phyloP scores from a whole-genome alignment of 2,888 invertebrate genomes.

The Lacanobia wlatinum region DNA sequence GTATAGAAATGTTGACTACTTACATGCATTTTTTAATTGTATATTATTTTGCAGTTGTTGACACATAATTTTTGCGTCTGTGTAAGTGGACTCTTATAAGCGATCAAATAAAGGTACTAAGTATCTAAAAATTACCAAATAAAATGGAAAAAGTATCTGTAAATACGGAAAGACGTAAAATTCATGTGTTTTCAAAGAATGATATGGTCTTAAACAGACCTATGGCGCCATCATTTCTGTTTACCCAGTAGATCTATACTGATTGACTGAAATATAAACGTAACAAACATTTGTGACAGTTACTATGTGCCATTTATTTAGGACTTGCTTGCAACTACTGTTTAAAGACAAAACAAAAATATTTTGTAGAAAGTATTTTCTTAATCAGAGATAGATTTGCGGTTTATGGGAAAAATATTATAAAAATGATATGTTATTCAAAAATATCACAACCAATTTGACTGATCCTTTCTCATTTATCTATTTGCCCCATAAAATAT shows the following conservation, averaged over 20 bases:
- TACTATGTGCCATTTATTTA: slow-evolving; percentile 56
- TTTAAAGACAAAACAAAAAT: background rate
- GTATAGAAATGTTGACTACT: slow-evolving; percentile 35
- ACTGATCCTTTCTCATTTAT: background rate
- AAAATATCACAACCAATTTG: background rate
- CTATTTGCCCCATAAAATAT: background rate
- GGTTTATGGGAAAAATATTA: background rate
- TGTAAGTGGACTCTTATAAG: background rate
- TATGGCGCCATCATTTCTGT: slow-evolving; percentile 12
- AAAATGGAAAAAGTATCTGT: background rate
- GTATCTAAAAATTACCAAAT: background rate
- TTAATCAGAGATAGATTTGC: background rate
- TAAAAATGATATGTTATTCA: background rate
- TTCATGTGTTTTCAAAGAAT: background rate
- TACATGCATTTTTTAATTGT: slow-evolving; percentile 41
- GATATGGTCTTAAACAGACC: background rate
- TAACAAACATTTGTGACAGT: slow-evolving; percentile 38
- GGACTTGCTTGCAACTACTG: slow-evolving; percentile 36
- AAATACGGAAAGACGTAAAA: background rate
- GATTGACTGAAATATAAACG: slow-evolving; percentile 49
- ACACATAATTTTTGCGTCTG: background rate
- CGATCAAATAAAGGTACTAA: background rate
- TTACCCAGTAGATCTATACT: slow-evolving; percentile 24
- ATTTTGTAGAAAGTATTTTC: background rate
- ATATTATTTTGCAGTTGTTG: slow-evolving; percentile 9